Evolutionary conservation across 92 coral and sea anemone genomes (phyloP), one percentile per base, ranked within the genome.

Genomic region (Palythoa heliodiscus): DNA sequence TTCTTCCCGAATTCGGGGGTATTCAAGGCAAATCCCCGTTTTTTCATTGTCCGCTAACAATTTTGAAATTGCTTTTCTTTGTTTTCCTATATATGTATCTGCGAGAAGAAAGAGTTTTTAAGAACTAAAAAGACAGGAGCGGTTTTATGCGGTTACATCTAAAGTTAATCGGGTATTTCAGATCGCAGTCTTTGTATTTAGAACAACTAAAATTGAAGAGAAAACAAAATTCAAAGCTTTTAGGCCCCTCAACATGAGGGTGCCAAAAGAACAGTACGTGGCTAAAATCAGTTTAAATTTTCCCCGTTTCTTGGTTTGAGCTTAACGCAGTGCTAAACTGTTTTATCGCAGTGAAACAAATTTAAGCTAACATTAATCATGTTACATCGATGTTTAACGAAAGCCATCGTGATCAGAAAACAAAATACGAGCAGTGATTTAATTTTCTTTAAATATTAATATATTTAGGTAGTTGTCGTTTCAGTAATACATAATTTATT

Each of bases 381-480:
- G 37, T 17, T 57, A 2, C 9, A 3, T 52, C 40, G 8, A 75
- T 52, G 23, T 75, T 25, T 22, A 63, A 15, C 58, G 43, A 67
- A 80, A 12, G 73, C n/a, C 57, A 63, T 37, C 20, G 47, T 1
- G 23, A 75, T 53, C 40, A 52, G 39, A 52, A 75, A 75, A 53
- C 63, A 75, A 53, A 52, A 53, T n/a, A n/a, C 80, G 2, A 66
- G 67, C 74, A 40, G 61, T 64, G 84, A 80, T 80, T 80, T 80
- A 80, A 80, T 66, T 64, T 53, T 47, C 67, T 78, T 66, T 64
- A 67, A 80, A 80, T 48, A 80, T 80, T 80, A 43, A 80, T 64
- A 66, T 80, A 80, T 80, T 70, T 14, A 80, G 66, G 74, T 66
- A 66, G 43, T 67, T 80, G 60, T 67, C 43, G 47, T 40, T 63